A percentile compares a stretch with the other conserved stretches of the same genome.
Evolutionary conservation across 2,113 vertebrate species (phyloP).

Genomic region (Orycteropus afer): DNA sequence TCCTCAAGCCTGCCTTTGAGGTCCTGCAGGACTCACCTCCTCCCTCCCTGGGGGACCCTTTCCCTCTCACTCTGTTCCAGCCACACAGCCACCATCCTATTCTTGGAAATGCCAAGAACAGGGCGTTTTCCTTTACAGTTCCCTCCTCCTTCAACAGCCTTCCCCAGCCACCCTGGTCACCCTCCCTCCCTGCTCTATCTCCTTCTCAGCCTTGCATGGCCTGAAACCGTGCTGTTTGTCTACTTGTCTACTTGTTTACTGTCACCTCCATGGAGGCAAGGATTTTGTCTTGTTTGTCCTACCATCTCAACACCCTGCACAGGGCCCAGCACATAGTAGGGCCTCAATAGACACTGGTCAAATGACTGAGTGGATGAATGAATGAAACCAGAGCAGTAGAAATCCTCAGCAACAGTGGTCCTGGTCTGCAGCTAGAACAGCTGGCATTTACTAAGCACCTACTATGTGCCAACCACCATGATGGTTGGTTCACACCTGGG

Average conservation of each 20-base stretch:
- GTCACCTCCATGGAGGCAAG: not conserved
- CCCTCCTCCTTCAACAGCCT: not conserved
- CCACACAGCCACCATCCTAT: rapidly evolving
- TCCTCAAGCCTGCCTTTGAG: not conserved
- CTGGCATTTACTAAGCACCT: not conserved
- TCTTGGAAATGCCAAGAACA: not conserved
- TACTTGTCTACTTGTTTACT: rapidly evolving
- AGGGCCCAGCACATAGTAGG: not conserved
- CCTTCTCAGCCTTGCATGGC: rapidly evolving
- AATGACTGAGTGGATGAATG: not conserved
- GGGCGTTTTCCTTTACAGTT: not conserved
- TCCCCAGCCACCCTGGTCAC: not conserved
- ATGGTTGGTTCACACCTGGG: rapidly evolving
- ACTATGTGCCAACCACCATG: not conserved
- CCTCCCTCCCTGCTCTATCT: not conserved
- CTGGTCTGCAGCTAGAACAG: not conserved
- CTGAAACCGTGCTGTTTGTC: not conserved
- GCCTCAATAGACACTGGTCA: not conserved
- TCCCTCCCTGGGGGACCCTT: rapidly evolving
- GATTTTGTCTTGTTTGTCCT: not conserved
- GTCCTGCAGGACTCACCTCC: not conserved
- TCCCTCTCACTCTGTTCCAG: not conserved
- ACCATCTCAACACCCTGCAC: not conserved
- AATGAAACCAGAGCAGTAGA: rapidly evolving
- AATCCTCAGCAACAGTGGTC: rapidly evolving